These are phyloP conservation scores for Lasius fuliginosus DNA, from an alignment of 2,888 invertebrate genomes.

Conservation along the genomic window DNA sequence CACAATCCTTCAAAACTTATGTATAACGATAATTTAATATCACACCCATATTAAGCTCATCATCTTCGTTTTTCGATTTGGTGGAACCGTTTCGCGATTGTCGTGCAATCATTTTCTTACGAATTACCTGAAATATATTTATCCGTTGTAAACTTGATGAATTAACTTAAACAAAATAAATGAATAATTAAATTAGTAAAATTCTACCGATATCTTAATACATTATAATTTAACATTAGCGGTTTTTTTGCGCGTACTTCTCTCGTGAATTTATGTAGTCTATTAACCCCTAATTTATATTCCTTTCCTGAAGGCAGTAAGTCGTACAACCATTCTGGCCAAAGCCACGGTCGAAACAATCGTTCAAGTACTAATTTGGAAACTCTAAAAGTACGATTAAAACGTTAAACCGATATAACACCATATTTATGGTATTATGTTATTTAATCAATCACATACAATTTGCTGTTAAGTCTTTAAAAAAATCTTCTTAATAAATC, in stretches of 20 bases:
- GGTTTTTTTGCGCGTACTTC: conserved; percentile 58
- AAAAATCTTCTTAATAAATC: too few relatives aligned
- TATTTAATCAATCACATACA: too few relatives aligned
- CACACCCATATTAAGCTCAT: conserved; percentile 52
- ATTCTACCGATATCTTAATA: background rate
- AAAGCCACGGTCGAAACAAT: conserved; percentile 71
- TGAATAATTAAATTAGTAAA: background rate
- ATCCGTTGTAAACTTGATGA: background rate
- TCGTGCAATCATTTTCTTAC: conserved; percentile 69
- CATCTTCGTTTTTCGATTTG: background rate
- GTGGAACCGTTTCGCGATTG: conserved; percentile 2
- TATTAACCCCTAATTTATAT: conserved; percentile 63
- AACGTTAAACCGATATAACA: too few relatives aligned
- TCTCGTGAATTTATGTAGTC: conserved; percentile 70
- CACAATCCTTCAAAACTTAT: background rate
- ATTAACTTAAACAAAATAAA: background rate
- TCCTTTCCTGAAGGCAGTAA: conserved; percentile 69
- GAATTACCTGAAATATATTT: conserved; percentile 70
- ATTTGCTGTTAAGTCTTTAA: too few relatives aligned
- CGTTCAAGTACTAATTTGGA: conserved; percentile 62
- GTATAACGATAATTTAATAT: conserved; percentile 1
- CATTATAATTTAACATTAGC: conserved; percentile 9
- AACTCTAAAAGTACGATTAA: conserved; percentile 56
- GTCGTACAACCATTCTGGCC: conserved; percentile 71
- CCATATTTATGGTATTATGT: too few relatives aligned